Conservation (phyloP, 2,888 invertebrate genomes). For the Aspidiotus rigidus region DNA sequence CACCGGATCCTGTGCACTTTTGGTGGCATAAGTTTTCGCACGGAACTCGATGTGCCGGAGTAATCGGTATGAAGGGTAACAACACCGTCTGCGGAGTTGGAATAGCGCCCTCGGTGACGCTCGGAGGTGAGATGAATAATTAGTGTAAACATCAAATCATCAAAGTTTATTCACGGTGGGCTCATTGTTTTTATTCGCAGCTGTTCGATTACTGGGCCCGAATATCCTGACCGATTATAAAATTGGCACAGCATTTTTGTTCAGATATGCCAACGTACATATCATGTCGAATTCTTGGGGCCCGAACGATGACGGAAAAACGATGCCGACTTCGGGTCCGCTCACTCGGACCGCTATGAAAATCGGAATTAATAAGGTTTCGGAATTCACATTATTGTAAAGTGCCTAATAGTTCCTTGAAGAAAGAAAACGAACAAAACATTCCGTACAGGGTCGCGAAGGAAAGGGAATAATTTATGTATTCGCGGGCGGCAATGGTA, state of each 20-base stretch:
- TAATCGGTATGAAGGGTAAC: slow-evolving; percentile 79
- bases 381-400: not conserved
- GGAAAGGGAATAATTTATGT: slow-evolving; percentile 80
- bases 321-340: slow-evolving; percentile 77
- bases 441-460: slow-evolving; percentile 48
- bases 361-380: slow-evolving; percentile 61
- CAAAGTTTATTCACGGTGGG: too few relatives aligned
- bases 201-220: not conserved
- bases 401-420: not conserved
- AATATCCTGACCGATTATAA: not conserved
- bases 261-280: slow-evolving; percentile 65
- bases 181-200: not conserved
- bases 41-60: slow-evolving; percentile 85
- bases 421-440: too few relatives aligned
- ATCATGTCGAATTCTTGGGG: slow-evolving; percentile 92
- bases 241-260: slow-evolving; percentile 59
- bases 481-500: slow-evolving; percentile 91
- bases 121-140: slow-evolving; percentile 55
- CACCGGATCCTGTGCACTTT: slow-evolving; percentile 64
- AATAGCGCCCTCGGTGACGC: slow-evolving; percentile 70
- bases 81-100: slow-evolving; percentile 86
- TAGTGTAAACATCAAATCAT: too few relatives aligned
- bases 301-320: slow-evolving; percentile 79
- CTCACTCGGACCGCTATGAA: slow-evolving; percentile 66
- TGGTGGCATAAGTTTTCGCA: slow-evolving; percentile 58